These are phyloP conservation scores for Penaeus chinensis DNA, from an alignment of 1,140 invertebrate species.

Conservation along the genomic window DNA sequence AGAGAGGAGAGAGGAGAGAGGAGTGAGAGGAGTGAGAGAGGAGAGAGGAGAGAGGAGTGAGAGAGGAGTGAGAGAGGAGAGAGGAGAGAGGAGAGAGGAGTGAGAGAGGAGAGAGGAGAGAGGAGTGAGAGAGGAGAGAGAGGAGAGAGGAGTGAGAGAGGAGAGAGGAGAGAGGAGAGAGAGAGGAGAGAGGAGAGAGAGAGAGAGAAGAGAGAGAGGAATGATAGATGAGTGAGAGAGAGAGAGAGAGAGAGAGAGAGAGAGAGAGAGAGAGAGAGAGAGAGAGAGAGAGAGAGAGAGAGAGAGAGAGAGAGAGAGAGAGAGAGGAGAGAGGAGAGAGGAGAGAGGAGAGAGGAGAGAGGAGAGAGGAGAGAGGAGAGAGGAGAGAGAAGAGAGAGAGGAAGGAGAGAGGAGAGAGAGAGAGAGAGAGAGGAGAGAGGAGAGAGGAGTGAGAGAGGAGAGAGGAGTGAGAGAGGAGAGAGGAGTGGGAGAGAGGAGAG, in stretches of 20 bases:
- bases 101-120: too few species aligned
- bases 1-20: too few species aligned
- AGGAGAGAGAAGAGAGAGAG: conserved; percentile 3
- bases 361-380: not conserved
- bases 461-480: not conserved
- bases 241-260: too few species aligned
- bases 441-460: not conserved
- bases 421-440: not conserved
- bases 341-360: not conserved
- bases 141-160: too few species aligned
- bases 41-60: too few species aligned
- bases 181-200: not conserved
- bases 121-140: too few species aligned
- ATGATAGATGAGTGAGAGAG: not conserved
- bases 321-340: not conserved
- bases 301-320: not conserved
- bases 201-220: not conserved
- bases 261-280: not conserved
- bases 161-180: not conserved
- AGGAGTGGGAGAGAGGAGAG: not conserved
- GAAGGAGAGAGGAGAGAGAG: not conserved
- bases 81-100: too few species aligned
- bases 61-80: too few species aligned
- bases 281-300: not conserved
- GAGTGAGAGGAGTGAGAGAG: too few species aligned